These are phyloP conservation scores for Halichoeres trimaculatus DNA, from an alignment of 2,113 vertebrate species.

Conservation along the genomic window DNA sequence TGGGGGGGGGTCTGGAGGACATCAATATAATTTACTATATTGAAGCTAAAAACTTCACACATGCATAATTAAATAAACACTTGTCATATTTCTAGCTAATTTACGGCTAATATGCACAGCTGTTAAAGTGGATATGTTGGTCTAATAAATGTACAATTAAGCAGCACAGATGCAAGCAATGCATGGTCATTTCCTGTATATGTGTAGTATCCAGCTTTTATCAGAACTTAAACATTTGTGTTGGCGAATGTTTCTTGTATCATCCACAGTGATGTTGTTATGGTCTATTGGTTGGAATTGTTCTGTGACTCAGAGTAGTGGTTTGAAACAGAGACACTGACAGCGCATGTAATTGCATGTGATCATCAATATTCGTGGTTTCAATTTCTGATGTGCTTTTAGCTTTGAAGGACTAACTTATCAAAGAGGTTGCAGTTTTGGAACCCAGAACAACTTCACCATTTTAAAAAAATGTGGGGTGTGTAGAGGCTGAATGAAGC, in stretches of 20 bases:
- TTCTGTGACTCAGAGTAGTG: slow-evolving; percentile 36
- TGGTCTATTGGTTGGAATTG: neutral
- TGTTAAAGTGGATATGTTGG: too few species aligned
- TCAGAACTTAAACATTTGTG: neutral
- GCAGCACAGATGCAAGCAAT: too few species aligned
- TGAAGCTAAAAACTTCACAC: neutral
- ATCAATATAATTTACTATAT: neutral
- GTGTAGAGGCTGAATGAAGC: neutral
- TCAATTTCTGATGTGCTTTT: slow-evolving; percentile 10
- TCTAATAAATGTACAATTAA: too few species aligned
- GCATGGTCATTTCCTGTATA: too few species aligned
- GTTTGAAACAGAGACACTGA: slow-evolving; percentile 23
- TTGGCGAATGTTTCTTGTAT: neutral
- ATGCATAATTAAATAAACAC: neutral
- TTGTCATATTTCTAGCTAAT: neutral
- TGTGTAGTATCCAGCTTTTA: too few species aligned
- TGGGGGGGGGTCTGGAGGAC: neutral
- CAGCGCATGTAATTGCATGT: neutral
- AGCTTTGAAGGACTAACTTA: neutral
- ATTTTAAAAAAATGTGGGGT: neutral
- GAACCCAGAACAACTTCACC: neutral
- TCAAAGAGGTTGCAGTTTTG: neutral
- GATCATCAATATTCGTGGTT: slow-evolving; percentile 29
- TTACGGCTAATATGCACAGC: neutral
- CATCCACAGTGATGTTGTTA: neutral